Evolutionary conservation across 2,113 vertebrate species (phyloP).

Genomic region (Epinephelus fuscoguttatus): DNA sequence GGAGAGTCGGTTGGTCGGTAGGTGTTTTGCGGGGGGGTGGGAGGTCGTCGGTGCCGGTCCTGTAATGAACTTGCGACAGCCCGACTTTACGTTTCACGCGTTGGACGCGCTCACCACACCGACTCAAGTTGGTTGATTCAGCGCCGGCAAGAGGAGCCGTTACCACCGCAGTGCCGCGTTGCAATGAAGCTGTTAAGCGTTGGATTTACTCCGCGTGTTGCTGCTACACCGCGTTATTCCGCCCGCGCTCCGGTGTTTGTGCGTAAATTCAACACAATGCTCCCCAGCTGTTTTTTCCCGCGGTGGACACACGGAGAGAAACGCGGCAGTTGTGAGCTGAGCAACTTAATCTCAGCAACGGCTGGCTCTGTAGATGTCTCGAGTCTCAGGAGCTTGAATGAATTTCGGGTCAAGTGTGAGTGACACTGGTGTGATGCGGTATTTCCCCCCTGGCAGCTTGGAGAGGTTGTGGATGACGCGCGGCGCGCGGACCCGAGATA

Average conservation of each 20-base stretch:
- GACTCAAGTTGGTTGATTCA: conserved; percentile 13
- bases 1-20: conserved; percentile 12
- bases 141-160: background rate
- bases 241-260: background rate
- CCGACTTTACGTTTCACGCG: background rate
- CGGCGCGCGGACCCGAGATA: background rate
- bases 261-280: conserved; percentile 8
- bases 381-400: background rate
- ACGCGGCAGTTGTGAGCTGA: too few relatives aligned
- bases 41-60: conserved; percentile 13
- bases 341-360: background rate
- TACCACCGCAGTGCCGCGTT: background rate
- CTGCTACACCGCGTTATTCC: background rate
- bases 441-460: conserved; percentile 6
- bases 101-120: background rate
- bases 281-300: too few relatives aligned
- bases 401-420: background rate
- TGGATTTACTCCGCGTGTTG: background rate
- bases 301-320: too few relatives aligned
- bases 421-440: background rate
- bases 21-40: background rate
- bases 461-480: conserved; percentile 45
- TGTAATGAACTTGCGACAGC: conserved; percentile 36
- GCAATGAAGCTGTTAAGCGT: background rate
- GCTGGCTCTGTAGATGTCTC: background rate